Conservation (phyloP, 2,113 vertebrate genomes). For the Baryphthengus martii region DNA sequence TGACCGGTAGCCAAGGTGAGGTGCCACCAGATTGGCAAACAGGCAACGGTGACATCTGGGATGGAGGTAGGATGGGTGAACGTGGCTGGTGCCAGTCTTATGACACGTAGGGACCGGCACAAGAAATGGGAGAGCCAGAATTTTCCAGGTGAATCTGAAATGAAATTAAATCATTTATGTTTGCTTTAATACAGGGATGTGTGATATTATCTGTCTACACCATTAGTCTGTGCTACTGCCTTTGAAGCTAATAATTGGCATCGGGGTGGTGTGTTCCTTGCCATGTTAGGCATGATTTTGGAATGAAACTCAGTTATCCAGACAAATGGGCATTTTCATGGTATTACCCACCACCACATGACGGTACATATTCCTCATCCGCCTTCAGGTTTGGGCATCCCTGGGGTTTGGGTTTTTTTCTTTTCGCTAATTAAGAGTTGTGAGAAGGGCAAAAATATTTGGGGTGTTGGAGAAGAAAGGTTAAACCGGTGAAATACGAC, state of each 20-base stretch:
- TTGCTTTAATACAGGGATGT: conserved; percentile 55
- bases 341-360: conserved; percentile 26
- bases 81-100: neutral
- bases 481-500: neutral
- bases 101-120: neutral
- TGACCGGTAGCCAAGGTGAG: neutral
- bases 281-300: conserved; percentile 50
- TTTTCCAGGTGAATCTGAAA: conserved; percentile 48
- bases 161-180: conserved; percentile 15
- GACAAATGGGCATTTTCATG: conserved; percentile 55
- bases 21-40: neutral
- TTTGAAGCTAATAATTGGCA: conserved; percentile 60
- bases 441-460: conserved; percentile 38
- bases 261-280: conserved; percentile 7
- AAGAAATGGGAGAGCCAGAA: neutral
- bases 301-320: conserved; percentile 31
- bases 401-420: conserved; percentile 48
- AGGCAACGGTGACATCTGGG: neutral
- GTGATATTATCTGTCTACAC: conserved; percentile 59
- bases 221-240: conserved; percentile 40
- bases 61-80: neutral
- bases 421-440: conserved; percentile 38
- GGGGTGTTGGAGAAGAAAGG: conserved; percentile 43
- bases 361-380: neutral
- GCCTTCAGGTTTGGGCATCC: conserved; percentile 44